Evolutionary conservation across 2,888 invertebrate genomes (phyloP), one percentile per base, ranked within the genome.

Genomic region (Petrolisthes cinctipes): DNA sequence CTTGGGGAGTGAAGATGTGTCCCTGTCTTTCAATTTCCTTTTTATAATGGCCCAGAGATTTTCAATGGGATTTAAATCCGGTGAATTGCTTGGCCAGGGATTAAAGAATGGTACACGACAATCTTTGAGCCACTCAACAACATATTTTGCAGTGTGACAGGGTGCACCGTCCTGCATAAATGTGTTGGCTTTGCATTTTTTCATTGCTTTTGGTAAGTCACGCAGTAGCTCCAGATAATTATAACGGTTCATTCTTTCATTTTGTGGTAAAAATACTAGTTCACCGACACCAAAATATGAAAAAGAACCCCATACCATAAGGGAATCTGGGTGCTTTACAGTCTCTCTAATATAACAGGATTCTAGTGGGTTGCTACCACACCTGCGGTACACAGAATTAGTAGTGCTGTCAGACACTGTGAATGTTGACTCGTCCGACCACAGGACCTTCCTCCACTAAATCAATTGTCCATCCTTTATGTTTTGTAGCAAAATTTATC

Each of bases 171-270:
- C 75, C 23, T 73, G 75, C 4, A 73, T 73, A 23, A 73, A 73
- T 9, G 7, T n/a, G n/a, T 73, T 73, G 75, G 75, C 75, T 73
- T 73, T 73, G 75, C 75, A 73, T 20, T 73, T 73, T 9, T n/a
- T 4, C 14, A 4, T n/a, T 73, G 17, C 7, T 7, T 11, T 11
- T 73, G 20, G 14, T 17, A 73, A 20, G 20, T 73, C 75, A 73
- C 17, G 1, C 20, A 73, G 20, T 73, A 23, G 4, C 20, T 73
- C 75, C n/a, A 73, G 75, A 20, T 73, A 73, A 73, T 73, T 73
- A 9, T 37, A 37, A 37, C 2, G 37, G 37, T 37, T 37, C 37
- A 37, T 37, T 37, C 37, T 37, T 37, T 37, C 75, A 73, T 73
- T 73, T 20, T 73, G 7, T 9, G 14, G 9, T 9, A 73, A 20